Base-by-base conservation (phyloP, 2,113 vertebrate species). In the Agapornis roseicollis region DNA sequence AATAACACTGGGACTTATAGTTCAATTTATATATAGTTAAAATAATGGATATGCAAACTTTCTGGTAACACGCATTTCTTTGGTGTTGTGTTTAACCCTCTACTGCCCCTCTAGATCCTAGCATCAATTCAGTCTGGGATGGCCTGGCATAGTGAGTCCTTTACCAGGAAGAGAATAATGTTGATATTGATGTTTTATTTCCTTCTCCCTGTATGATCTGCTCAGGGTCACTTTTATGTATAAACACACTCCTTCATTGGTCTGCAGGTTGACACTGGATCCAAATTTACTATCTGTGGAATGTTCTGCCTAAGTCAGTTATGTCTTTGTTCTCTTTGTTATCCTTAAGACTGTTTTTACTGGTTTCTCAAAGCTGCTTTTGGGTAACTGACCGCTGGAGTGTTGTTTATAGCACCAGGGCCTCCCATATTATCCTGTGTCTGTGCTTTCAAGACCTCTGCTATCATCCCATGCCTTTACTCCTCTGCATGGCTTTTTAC, bases 361-460 rank as follows among this genome's bases (percentile, higher is more conserved):
- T 3, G 23, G 42, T 46, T 11, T 69, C 37, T 92, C 64, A 52
- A 90, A 41, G 65, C 31, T 81, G 4, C 37, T 25, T 65, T 78
- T 61, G 65, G n/a, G 24, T 78, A 66, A 81, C 19, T 76, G 23
- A 50, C 19, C 39, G 39, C 35, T 28, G 53, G 18, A 71, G 24
- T 76, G n/a, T 29, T 19, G 17, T 73, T 88, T 42, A 9, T 66
- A 44, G 5, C 1, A 0, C 3, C 4, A 0, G 6, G 10, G 11
- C 24, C 42, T 85, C n/a, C 37, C 15, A 7, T 39, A 58, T 88
- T 42, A 71, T 37, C 42, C 56, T 19, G 20, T 63, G 16, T 22
- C 22, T 25, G 20, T 64, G 27, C 39, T 74, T 82, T 88, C 83
- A 90, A 64, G 56, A 50, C 37, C 23, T 71, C 16, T 85, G 55